Evolutionary conservation across 35 echinoderm and acorn worm genomes (phyloP), one percentile per base, ranked within the genome.

Genomic region (Lytechinus variegatus): DNA sequence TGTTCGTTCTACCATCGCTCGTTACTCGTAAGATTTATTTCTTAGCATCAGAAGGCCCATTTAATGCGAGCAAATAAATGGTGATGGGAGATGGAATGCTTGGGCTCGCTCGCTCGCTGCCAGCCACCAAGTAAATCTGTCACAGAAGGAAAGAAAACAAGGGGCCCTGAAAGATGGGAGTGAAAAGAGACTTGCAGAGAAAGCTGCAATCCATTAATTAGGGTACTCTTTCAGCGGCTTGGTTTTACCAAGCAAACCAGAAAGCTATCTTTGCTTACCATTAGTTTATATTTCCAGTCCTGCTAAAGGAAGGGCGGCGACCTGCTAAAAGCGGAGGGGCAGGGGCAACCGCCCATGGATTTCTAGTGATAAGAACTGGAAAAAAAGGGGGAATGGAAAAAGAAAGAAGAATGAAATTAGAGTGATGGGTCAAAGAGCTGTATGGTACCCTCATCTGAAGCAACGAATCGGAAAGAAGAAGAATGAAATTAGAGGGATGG

Each of bases 141-240:
- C 88, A 79, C 66, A 79, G 28, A 90, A 54, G 88, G 29, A 44
- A 52, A 58, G 13, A 11, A 58, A 52, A 90, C 88, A 90, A 90
- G 88, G 29, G 66, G 1, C 66, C 66, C n/a, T 79, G 16, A 19
- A 79, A 79, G 66, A 79, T 24, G 21, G 66, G 19, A 44, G 66
- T 58, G 56, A 24, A 79, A 79, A 79, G 66, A 7, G 88, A 44
- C 11, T 54, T 12, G 88, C 52, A n/a, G 16, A 90, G 88, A 90
- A 21, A 44, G 28, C 88, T 90, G 29, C 88, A 90, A 90, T 90
- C 88, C 88, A 90, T 90, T 90, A 90, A 52, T 90, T 90, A 90
- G 88, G 27, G 52, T 52, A 13, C 52, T 90, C 88, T 90, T 90
- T 90, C 88, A 90, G 88, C 88, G 52, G 28, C 66, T 24, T 79